Evolutionary conservation across 35 echinoderm and acorn worm genomes (phyloP), one percentile per base, ranked within the genome.

Genomic region (Strongylocentrotus purpuratus): DNA sequence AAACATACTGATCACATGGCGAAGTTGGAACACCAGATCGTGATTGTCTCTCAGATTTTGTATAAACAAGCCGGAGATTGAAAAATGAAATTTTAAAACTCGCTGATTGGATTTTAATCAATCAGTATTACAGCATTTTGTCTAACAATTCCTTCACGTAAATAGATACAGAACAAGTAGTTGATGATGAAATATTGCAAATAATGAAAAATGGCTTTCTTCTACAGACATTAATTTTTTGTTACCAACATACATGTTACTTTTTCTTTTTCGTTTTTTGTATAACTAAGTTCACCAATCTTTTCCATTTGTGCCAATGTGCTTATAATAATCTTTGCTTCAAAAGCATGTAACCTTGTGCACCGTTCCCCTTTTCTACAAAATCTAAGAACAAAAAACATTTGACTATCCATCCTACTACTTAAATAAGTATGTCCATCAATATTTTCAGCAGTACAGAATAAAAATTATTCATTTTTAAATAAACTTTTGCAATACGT

Each of bases 351-450:
- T 78, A 78, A 78, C 20, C 65, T 28, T 18, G 28, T 28, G 65
- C 25, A 78, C 65, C 28, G 65, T 78, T n/a, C 7, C 28, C 61
- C 4, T 71, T 78, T 78, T 78, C 15, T 78, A 78, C 20, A 78
- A 78, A 31, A 78, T 22, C 65, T 78, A 78, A 78, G 22, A 78
- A 78, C 65, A 78, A 78, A 78, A 55, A 28, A 78, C 65, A n/a
- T 78, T 55, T 55, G 50, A 28, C 65, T 78, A 78, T 28, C 28
- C 65, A 78, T 28, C 28, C 65, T 78, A 78, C 65, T 3, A 78
- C 65, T 78, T 15, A 78, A 78, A 78, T 78, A 78, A 78, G 65
- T 78, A 78, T 78, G 28, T 78, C 65, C 65, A 78, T 78, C 65
- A 78, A 78, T 78, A 78, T 78, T 78, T 78, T 78, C 65, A 78